These are phyloP conservation scores for Shinisaurus crocodilurus DNA, from an alignment of 2,113 vertebrate genomes.

Conservation along the genomic window DNA sequence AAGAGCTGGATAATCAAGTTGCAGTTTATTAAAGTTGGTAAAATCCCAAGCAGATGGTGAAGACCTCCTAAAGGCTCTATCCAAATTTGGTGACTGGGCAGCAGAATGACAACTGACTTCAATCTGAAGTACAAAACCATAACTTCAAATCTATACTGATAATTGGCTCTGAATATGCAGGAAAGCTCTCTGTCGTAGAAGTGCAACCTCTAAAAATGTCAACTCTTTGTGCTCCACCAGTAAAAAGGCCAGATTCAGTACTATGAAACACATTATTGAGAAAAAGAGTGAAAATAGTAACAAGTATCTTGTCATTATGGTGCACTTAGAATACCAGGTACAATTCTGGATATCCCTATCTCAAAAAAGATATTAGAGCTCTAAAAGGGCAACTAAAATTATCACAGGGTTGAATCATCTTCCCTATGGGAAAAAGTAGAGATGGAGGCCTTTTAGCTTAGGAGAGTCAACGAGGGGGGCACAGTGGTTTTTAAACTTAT, in stretches of 20 bases:
- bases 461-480: not conserved
- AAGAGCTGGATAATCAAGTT: not conserved
- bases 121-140: not conserved
- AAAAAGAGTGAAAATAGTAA: not conserved
- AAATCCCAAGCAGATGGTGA: not conserved
- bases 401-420: not conserved
- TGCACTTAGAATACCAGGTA: not conserved
- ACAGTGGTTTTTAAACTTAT: not conserved
- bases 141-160: not conserved
- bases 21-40: not conserved
- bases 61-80: not conserved
- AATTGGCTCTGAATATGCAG: not conserved
- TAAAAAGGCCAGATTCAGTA: not conserved
- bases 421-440: not conserved
- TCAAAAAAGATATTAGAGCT: not conserved
- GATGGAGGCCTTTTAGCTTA: not conserved
- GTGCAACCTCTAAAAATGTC: not conserved
- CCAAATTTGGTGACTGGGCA: not conserved
- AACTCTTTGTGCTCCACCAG: not conserved
- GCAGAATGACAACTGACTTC: not conserved
- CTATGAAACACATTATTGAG: not conserved
- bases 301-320: not conserved
- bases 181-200: not conserved
- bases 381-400: slow-evolving; percentile 21
- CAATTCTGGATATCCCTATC: not conserved